These are phyloP conservation scores for Salmo trutta DNA, from an alignment of 2,797 vertebrate species.

Conservation along the genomic window DNA sequence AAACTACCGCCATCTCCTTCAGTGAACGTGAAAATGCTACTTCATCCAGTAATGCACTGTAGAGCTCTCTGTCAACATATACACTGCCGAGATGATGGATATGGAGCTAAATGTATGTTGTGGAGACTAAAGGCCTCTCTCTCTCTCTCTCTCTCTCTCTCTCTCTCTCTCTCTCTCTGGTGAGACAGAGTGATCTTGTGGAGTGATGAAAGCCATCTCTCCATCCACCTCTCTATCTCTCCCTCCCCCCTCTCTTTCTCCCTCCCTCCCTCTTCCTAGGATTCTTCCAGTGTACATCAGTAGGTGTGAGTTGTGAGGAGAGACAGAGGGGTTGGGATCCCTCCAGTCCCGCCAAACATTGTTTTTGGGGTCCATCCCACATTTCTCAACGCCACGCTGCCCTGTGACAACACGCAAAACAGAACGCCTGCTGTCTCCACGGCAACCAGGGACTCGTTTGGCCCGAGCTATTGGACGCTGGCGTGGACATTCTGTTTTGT, in stretches of 20 bases:
- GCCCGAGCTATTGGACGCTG: conserved; percentile 63
- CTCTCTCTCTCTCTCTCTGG: background rate
- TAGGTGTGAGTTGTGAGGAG: conserved; percentile 36
- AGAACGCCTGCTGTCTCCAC: conserved; percentile 54
- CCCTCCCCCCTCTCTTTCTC: conserved; percentile 10
- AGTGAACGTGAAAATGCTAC: conserved; percentile 20
- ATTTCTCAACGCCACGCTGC: conserved; percentile 52
- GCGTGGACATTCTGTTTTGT: conserved; percentile 66
- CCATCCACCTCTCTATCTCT: background rate
- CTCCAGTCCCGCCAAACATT: conserved; percentile 37
- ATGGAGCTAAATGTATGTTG: conserved; percentile 28
- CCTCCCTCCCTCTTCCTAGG: background rate
- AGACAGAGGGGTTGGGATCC: conserved; percentile 53
- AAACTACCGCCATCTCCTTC: conserved; percentile 10
- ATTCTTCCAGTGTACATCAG: background rate
- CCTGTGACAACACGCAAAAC: conserved; percentile 53
- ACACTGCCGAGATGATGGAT: conserved; percentile 52
- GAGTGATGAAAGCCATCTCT: background rate
- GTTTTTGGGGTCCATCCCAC: conserved; percentile 53
- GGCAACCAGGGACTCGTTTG: conserved; percentile 63
- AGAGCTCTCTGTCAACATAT: conserved; percentile 1
- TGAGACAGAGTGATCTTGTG: background rate
- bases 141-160: background rate
- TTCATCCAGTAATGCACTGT: conserved; percentile 44
- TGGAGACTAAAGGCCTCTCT: background rate